A percentile compares a stretch with the other conserved stretches of the same genome.
phyloP scores from a whole-genome alignment of 2,113 vertebrate species.

The Phylloscopus trochilus region DNA sequence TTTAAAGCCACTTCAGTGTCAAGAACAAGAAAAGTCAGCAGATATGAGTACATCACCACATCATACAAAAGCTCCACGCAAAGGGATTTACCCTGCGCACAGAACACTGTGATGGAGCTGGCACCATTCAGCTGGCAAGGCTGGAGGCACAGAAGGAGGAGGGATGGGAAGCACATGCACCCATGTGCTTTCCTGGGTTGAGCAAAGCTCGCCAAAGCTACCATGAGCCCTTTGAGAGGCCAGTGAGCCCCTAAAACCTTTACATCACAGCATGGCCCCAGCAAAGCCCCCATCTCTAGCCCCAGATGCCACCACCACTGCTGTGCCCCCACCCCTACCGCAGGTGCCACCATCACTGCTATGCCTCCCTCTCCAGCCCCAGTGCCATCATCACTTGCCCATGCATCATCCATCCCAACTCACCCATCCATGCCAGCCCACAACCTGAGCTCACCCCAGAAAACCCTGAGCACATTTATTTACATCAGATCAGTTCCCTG shows the following conservation, averaged over 20 bases:
- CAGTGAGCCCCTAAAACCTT: background rate
- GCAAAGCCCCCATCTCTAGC: background rate
- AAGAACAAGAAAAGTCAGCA: background rate
- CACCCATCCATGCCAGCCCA: background rate
- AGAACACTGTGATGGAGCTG: background rate
- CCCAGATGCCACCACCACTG: background rate
- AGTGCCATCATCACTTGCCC: background rate
- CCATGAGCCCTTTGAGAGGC: accelerated
- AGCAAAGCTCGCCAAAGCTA: background rate
- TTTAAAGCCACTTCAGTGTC: background rate
- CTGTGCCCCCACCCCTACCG: background rate
- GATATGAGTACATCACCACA: background rate
- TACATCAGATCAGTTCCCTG: background rate
- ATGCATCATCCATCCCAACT: background rate
- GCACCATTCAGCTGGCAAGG: background rate
- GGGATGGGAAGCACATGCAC: background rate
- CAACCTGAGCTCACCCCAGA: background rate
- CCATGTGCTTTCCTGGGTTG: background rate
- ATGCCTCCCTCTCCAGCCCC: background rate
- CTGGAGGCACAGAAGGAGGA: background rate
- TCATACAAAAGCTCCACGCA: accelerated
- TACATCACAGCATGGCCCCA: accelerated
- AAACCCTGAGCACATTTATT: background rate
- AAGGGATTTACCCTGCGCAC: background rate
- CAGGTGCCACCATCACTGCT: background rate